A percentile compares a stretch with the other conserved stretches of the same genome.
These are phyloP conservation scores for Anisognathus igniventris DNA, from an alignment of 2,797 vertebrate species.

Conservation along the genomic window DNA sequence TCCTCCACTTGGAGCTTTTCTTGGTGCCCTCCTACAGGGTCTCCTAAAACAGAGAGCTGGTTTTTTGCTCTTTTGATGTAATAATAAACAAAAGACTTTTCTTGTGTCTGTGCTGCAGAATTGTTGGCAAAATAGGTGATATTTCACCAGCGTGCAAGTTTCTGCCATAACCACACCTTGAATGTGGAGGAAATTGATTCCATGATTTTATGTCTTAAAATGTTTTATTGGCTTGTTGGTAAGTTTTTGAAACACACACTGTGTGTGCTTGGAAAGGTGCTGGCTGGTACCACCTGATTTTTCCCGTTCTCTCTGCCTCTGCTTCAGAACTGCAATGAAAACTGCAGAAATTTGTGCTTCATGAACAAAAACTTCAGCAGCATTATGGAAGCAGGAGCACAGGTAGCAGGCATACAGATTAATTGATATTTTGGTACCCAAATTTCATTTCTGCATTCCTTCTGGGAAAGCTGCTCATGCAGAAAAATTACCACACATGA, in stretches of 20 bases:
- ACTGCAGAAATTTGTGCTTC: neutral
- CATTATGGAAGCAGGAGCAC: neutral
- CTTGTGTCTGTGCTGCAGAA: neutral
- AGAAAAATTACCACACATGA: neutral
- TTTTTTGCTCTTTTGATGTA: neutral
- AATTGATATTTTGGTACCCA: neutral
- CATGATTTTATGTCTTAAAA: neutral
- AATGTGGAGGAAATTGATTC: neutral
- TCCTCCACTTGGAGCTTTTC: neutral
- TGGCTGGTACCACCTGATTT: neutral
- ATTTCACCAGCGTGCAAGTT: neutral
- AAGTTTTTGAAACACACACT: neutral
- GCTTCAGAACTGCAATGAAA: neutral
- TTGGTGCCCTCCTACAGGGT: neutral
- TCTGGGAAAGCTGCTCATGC: neutral
- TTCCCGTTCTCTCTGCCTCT: neutral
- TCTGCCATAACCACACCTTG: neutral
- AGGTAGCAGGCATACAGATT: neutral
- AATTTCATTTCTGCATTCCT: neutral
- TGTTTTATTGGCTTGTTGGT: neutral
- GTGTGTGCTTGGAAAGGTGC: neutral
- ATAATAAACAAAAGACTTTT: neutral
- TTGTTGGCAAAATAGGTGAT: neutral
- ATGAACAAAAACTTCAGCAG: neutral
- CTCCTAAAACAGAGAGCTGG: neutral